Percentiles rank a stretch among this genome's conserved stretches.
phyloP scores from a whole-genome alignment of 2,797 vertebrate species.

The Columba guinea region DNA sequence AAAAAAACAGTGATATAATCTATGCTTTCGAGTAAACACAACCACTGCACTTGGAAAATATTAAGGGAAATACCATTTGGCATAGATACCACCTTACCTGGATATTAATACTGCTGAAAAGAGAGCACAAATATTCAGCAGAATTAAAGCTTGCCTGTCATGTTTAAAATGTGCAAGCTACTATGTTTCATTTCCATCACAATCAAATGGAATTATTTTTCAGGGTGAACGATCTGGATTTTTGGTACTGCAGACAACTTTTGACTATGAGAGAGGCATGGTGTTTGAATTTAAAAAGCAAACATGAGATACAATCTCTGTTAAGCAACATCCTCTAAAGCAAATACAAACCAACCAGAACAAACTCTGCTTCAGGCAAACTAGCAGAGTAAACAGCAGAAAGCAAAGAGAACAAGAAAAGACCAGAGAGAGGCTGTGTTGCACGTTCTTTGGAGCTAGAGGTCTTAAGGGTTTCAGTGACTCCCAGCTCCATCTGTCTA shows the following conservation, averaged over 20 bases:
- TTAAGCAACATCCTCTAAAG: not conserved
- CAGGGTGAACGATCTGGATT: not conserved
- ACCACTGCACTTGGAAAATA: not conserved
- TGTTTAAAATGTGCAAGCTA: not conserved
- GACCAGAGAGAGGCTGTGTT: not conserved
- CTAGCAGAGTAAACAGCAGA: constrained; percentile 31
- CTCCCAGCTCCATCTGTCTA: constrained; percentile 19
- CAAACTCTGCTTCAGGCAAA: constrained; percentile 49
- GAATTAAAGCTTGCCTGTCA: not conserved
- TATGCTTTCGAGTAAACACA: not conserved
- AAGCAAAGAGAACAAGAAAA: not conserved
- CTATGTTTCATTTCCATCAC: not conserved
- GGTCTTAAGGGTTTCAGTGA: constrained; percentile 4
- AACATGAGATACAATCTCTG: not conserved
- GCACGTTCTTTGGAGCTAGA: not conserved
- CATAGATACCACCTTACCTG: fast-evolving
- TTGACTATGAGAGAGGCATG: not conserved
- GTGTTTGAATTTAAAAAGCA: not conserved
- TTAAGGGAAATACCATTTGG: not conserved
- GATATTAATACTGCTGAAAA: not conserved
- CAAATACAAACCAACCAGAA: constrained; percentile 23
- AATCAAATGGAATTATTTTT: not conserved
- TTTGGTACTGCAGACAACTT: not conserved
- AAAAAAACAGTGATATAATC: not conserved
- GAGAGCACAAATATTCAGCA: not conserved